phyloP scores from a whole-genome alignment of 2,797 vertebrate genomes.

The Scarus forsteni region DNA sequence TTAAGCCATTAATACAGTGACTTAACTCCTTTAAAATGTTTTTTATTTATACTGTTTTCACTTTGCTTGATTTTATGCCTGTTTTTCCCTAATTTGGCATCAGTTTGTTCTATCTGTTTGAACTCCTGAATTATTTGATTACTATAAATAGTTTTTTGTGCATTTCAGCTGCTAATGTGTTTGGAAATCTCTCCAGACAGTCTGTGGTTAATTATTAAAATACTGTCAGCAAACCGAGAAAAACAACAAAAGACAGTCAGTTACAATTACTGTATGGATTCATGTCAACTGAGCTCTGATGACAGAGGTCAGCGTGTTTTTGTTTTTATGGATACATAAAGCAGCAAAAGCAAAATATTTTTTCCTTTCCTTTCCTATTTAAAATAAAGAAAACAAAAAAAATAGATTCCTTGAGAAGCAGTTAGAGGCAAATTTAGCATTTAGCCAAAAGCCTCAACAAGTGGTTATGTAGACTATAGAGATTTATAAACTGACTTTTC shows the following conservation, averaged over 20 bases:
- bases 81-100: not conserved
- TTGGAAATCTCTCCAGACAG: not conserved
- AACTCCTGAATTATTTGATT: not conserved
- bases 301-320: not conserved
- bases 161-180: not conserved
- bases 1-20: not conserved
- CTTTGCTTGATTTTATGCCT: not conserved
- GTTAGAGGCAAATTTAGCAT: too few relatives aligned
- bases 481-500: too few relatives aligned
- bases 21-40: not conserved
- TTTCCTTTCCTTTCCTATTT: too few relatives aligned
- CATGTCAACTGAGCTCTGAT: not conserved
- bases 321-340: too few relatives aligned
- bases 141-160: not conserved
- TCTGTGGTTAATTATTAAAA: not conserved
- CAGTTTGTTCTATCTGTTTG: not conserved
- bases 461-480: too few relatives aligned
- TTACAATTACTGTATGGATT: not conserved
- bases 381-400: too few relatives aligned
- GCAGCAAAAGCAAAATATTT: too few relatives aligned
- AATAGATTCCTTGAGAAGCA: too few relatives aligned
- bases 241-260: not conserved
- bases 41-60: conserved; percentile 16
- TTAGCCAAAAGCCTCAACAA: too few relatives aligned
- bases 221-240: too few relatives aligned